phyloP scores from a whole-genome alignment of 2,888 invertebrate species.

The Homarus gammarus region DNA sequence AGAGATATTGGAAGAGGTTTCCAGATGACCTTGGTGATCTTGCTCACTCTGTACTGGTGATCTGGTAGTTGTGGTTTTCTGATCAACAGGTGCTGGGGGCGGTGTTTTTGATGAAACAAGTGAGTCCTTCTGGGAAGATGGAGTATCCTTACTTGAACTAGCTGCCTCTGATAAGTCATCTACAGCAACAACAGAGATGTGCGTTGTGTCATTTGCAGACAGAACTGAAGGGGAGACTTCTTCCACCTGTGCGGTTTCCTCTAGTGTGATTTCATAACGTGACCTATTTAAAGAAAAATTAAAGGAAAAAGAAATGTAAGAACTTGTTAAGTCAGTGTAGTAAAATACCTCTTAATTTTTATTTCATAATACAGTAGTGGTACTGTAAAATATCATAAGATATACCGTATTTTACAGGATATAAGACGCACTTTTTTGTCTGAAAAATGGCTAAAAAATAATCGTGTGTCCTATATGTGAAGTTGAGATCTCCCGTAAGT shows the following conservation, averaged over 20 bases:
- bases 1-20: constrained; percentile 74
- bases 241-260: constrained; percentile 61
- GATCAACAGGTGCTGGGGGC: not conserved
- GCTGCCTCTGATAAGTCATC: constrained; percentile 50
- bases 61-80: constrained; percentile 18
- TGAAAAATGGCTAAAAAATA: too few species aligned
- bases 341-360: not conserved
- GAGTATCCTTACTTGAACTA: not conserved
- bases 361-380: too few species aligned
- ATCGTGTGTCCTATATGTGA: too few species aligned
- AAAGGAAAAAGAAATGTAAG: too few species aligned
- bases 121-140: constrained; percentile 3
- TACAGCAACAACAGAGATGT: constrained; percentile 72
- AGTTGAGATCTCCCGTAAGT: too few species aligned
- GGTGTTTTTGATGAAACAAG: not conserved
- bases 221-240: not conserved
- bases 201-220: constrained; percentile 47
- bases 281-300: constrained; percentile 45
- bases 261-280: constrained; percentile 60
- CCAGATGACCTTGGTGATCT: constrained; percentile 45
- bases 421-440: too few species aligned
- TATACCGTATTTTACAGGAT: too few species aligned
- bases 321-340: not conserved
- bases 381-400: too few species aligned
- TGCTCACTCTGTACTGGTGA: constrained; percentile 43